phyloP scores from a whole-genome alignment of 2,797 vertebrate species.

The Leuciscus waleckii region DNA sequence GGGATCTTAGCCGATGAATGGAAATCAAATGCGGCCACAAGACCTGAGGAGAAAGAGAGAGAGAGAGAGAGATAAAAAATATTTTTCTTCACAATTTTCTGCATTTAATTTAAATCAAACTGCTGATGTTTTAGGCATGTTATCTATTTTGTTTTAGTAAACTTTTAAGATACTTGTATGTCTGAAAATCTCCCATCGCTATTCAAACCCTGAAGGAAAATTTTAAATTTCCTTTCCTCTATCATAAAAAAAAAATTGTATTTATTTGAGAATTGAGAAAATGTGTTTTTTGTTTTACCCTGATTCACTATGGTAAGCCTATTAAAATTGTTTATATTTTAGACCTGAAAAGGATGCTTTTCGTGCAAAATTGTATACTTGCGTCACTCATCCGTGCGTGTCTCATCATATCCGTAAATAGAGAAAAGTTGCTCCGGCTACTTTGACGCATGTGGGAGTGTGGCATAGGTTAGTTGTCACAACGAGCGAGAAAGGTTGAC shows the following conservation, averaged over 20 bases:
- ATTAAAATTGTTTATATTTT: not conserved
- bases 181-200: not conserved
- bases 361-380: no score
- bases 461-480: no score
- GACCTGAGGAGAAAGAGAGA: slow-evolving; percentile 72
- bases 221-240: no score
- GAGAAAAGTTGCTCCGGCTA: no score
- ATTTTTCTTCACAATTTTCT: not conserved
- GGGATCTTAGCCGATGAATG: slow-evolving; percentile 79
- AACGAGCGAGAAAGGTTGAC: no score
- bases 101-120: not conserved
- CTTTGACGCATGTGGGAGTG: no score
- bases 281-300: no score
- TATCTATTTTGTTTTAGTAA: not conserved
- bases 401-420: no score
- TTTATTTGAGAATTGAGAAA: no score
- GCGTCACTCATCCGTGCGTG: no score
- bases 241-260: no score
- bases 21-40: slow-evolving; percentile 88
- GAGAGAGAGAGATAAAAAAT: not conserved
- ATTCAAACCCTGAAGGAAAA: no score
- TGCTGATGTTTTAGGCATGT: not conserved
- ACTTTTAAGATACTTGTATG: not conserved
- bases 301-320: not conserved
- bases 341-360: not conserved